Evolutionary conservation across 2,888 invertebrate genomes (phyloP).

Genomic region (Hemithea aestivaria): DNA sequence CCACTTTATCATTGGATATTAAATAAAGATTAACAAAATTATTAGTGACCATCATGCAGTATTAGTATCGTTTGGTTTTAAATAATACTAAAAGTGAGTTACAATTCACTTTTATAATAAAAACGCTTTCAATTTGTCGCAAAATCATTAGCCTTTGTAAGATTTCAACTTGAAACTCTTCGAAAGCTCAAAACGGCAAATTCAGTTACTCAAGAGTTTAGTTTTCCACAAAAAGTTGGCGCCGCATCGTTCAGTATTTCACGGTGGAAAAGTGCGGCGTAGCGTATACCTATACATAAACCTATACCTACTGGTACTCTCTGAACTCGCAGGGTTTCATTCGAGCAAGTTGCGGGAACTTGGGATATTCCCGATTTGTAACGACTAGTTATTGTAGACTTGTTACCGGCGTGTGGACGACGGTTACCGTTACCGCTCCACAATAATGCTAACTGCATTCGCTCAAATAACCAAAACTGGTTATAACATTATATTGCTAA

Average conservation of each 20-base stretch:
- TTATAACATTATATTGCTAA: slow-evolving; percentile 6
- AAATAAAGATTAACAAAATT: too few relatives aligned
- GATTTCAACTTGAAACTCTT: too few relatives aligned
- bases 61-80: too few relatives aligned
- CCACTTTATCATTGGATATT: too few relatives aligned
- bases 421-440: slow-evolving; percentile 1
- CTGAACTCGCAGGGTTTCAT: slow-evolving; percentile 15
- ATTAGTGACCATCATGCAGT: too few relatives aligned
- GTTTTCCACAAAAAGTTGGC: slow-evolving; percentile 41
- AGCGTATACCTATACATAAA: slow-evolving; percentile 16
- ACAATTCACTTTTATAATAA: too few relatives aligned
- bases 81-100: too few relatives aligned
- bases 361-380: slow-evolving; percentile 17
- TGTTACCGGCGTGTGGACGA: slow-evolving; percentile 4
- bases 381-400: background rate
- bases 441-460: background rate
- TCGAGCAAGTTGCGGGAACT: slow-evolving; percentile 23
- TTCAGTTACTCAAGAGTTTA: slow-evolving; percentile 33
- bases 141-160: too few relatives aligned
- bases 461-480: background rate
- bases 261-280: slow-evolving; percentile 15
- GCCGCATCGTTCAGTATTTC: slow-evolving; percentile 12
- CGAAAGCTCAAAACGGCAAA: background rate
- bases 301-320: too few relatives aligned
- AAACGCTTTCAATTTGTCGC: too few relatives aligned